Conservation (phyloP, 2,797 vertebrate species). For the Uromys caudimaculatus region DNA sequence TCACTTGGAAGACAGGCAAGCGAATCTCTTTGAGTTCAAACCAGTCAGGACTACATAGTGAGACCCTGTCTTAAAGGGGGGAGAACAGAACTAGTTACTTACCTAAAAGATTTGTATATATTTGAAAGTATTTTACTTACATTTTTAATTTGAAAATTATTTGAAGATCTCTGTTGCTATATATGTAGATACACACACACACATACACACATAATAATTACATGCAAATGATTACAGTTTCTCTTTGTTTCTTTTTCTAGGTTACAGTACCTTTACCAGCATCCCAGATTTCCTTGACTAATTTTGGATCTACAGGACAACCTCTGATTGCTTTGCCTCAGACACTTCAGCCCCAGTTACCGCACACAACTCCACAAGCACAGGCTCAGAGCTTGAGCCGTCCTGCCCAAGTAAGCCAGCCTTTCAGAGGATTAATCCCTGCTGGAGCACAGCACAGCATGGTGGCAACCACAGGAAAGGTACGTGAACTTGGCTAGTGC, state of each 20-base stretch:
- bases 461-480: slow-evolving; percentile 96
- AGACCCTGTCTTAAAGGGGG: background rate
- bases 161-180: background rate
- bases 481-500: slow-evolving; percentile 50
- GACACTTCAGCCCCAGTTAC: slow-evolving; percentile 90
- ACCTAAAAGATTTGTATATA: background rate
- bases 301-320: slow-evolving; percentile 96
- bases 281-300: slow-evolving; percentile 95
- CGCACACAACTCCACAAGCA: slow-evolving; percentile 93
- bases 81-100: background rate
- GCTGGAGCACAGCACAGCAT: slow-evolving; percentile 95
- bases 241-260: slow-evolving; percentile 83
- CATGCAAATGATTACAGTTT: slow-evolving; percentile 60
- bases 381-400: slow-evolving; percentile 94
- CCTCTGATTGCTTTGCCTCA: slow-evolving; percentile 95
- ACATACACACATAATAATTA: background rate
- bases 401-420: slow-evolving; percentile 93
- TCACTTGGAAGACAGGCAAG: background rate
- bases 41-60: background rate
- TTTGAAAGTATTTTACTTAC: background rate
- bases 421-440: slow-evolving; percentile 94
- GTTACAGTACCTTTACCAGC: slow-evolving; percentile 95
- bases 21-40: background rate
- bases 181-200: background rate
- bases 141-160: background rate